A percentile compares a stretch with the other conserved stretches of the same genome.
Conservation (phyloP, 2,113 vertebrate species). For the Boulengeromyrus knoepffleri region DNA sequence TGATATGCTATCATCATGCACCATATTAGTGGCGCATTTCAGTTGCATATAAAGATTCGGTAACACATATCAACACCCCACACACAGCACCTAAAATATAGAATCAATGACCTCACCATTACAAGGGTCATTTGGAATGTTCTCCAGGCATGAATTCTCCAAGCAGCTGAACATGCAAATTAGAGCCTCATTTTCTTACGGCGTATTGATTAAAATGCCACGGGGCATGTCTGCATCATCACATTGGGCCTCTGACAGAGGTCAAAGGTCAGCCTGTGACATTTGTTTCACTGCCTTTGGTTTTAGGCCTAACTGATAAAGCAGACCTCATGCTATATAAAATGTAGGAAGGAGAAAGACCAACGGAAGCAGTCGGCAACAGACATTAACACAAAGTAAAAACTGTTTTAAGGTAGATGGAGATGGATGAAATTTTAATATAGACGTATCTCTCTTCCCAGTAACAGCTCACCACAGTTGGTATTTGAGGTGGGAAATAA, state of each 20-base stretch:
- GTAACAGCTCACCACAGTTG: background rate
- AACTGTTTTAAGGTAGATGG: background rate
- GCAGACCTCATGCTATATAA: background rate
- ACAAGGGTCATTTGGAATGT: background rate
- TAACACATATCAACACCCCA: background rate
- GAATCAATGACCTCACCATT: constrained; percentile 1
- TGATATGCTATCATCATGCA: background rate
- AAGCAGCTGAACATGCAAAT: background rate
- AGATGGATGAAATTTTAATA: background rate
- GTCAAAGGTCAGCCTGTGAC: background rate
- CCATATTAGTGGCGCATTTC: background rate
- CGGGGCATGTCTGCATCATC: background rate
- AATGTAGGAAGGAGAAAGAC: background rate
- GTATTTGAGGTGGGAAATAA: background rate
- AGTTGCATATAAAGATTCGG: background rate
- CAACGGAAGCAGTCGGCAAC: background rate
- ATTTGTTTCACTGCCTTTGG: background rate
- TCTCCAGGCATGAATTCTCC: background rate
- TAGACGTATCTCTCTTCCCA: background rate
- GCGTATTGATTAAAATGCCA: constrained; percentile 6
- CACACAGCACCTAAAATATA: background rate
- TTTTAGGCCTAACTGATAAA: background rate
- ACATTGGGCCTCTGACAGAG: background rate
- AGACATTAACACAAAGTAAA: background rate
- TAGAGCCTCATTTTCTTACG: background rate